These are phyloP conservation scores for Drosophila imparisetae DNA, from an alignment of 2,888 invertebrate species.

Conservation along the genomic window DNA sequence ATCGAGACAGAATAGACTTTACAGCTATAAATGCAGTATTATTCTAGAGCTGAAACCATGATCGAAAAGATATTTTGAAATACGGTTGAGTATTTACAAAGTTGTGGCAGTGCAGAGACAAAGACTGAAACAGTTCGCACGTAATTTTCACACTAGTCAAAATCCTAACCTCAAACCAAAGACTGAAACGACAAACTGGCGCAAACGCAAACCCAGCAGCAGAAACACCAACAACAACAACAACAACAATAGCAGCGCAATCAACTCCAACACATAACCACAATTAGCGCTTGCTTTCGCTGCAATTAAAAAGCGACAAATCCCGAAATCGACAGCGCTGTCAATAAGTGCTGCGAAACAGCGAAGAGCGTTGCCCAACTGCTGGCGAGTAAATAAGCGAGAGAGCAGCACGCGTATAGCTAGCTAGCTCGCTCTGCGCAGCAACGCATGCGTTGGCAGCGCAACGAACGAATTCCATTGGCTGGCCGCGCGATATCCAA, in stretches of 20 bases:
- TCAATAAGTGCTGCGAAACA: constrained; percentile 36
- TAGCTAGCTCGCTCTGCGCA: constrained; percentile 28
- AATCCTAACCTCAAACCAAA: constrained; percentile 68
- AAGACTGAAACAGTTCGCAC: neutral
- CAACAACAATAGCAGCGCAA: constrained; percentile 10
- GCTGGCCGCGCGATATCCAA: constrained; percentile 42
- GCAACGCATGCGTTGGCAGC: constrained; percentile 66
- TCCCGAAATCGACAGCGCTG: constrained; percentile 52
- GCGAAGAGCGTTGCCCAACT: constrained; percentile 45
- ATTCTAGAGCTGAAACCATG: neutral
- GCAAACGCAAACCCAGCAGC: constrained; percentile 24
- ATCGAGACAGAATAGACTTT: neutral
- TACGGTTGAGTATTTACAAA: neutral
- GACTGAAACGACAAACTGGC: constrained; percentile 74
- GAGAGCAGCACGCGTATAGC: constrained; percentile 34
- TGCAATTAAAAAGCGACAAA: constrained; percentile 50
- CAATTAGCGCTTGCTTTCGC: constrained; percentile 64
- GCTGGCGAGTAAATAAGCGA: constrained; percentile 49
- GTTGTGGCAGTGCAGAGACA: neutral
- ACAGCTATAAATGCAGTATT: neutral
- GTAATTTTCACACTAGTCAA: neutral
- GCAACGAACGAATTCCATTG: constrained; percentile 32
- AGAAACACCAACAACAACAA: neutral
- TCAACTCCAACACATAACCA: constrained; percentile 34
- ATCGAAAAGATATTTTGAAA: neutral